Conservation (phyloP, 2,888 invertebrate species). For the Acleris holmiana region DNA sequence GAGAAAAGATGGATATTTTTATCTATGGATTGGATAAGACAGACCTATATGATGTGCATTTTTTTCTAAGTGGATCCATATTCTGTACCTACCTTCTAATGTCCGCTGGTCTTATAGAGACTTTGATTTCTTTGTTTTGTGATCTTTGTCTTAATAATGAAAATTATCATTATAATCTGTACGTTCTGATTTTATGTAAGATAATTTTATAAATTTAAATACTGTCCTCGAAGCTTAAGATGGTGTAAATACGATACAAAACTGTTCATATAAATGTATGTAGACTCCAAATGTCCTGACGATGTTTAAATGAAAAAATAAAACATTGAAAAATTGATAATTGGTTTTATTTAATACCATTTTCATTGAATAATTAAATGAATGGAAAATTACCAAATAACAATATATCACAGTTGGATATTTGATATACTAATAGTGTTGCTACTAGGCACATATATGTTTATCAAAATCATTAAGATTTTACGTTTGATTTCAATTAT, state of each 20-base stretch:
- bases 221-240: slow-evolving; percentile 9
- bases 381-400: slow-evolving; percentile 45
- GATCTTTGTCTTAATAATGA: slow-evolving; percentile 58
- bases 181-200: slow-evolving; percentile 3
- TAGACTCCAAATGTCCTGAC: slow-evolving; percentile 58
- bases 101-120: too few relatives aligned
- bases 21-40: too few relatives aligned
- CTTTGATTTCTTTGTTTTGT: slow-evolving; percentile 46
- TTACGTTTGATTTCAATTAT: slow-evolving; percentile 19
- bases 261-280: slow-evolving; percentile 50
- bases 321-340: slow-evolving; percentile 46
- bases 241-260: slow-evolving; percentile 46
- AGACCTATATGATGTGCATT: too few relatives aligned
- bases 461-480: slow-evolving; percentile 20
- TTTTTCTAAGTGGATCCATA: too few relatives aligned
- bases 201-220: slow-evolving; percentile 4
- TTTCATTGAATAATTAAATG: slow-evolving; percentile 29
- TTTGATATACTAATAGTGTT: slow-evolving; percentile 57
- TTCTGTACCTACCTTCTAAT: too few relatives aligned
- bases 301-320: slow-evolving; percentile 54
- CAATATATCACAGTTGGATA: slow-evolving; percentile 72
- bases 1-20: too few relatives aligned
- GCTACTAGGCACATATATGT: slow-evolving; percentile 20
- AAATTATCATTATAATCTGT: slow-evolving; percentile 43
- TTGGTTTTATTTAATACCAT: slow-evolving; percentile 41